A percentile compares a stretch with the other conserved stretches of the same genome.
Evolutionary conservation across 92 coral and sea anemone species (phyloP).

Genomic region (Umimayanthus kanabou): DNA sequence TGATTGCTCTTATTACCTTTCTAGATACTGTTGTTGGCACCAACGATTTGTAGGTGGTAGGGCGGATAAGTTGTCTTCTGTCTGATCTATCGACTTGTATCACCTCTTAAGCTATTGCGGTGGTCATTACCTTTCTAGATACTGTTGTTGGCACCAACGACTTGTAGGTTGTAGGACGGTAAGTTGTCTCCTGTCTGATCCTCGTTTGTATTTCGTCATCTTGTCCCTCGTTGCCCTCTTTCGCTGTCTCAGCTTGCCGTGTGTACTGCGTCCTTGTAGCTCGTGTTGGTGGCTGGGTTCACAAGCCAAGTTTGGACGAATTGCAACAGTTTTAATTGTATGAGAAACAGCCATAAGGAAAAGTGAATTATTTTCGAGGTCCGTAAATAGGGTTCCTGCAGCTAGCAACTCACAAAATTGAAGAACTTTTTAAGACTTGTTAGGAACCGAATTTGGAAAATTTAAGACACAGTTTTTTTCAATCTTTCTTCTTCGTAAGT

Average conservation of each 20-base stretch:
- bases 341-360: too few relatives aligned
- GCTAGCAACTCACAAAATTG: too few relatives aligned
- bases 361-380: too few relatives aligned
- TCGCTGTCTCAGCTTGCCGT: constrained; percentile 25
- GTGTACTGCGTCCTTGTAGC: constrained; percentile 34
- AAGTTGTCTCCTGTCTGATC: constrained; percentile 57
- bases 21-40: constrained; percentile 59
- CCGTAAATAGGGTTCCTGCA: too few relatives aligned
- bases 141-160: constrained; percentile 61
- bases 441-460: too few relatives aligned
- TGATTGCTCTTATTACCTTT: constrained; percentile 50
- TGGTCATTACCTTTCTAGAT: constrained; percentile 61
- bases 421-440: too few relatives aligned
- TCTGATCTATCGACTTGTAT: neutral
- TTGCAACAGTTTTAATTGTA: neutral
- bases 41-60: constrained; percentile 46
- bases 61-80: constrained; percentile 56
- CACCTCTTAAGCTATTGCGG: too few relatives aligned
- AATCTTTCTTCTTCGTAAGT: too few relatives aligned
- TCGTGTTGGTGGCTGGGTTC: constrained; percentile 47
- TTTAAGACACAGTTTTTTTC: too few relatives aligned
- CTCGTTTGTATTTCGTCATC: constrained; percentile 70
- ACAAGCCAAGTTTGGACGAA: neutral
- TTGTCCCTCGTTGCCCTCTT: constrained; percentile 49
- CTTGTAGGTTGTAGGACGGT: constrained; percentile 53